A percentile compares a stretch with the other conserved stretches of the same genome.
These are phyloP conservation scores for Tetranychus truncatus DNA, from an alignment of 2,888 invertebrate species.

Conservation along the genomic window DNA sequence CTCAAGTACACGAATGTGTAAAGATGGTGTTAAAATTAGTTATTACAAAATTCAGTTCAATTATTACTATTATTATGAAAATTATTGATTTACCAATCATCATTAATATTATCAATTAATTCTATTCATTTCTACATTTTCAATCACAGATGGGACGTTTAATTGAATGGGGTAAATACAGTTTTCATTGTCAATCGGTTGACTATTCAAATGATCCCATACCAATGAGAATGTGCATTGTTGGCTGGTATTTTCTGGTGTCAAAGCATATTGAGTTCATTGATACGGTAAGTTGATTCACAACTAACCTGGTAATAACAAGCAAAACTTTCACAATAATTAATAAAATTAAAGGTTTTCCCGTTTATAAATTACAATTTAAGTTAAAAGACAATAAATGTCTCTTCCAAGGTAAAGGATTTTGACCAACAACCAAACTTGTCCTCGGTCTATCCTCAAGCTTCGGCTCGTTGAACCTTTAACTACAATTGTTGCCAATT, in stretches of 20 bases:
- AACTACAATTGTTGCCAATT: background rate
- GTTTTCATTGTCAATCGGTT: slow-evolving; percentile 59
- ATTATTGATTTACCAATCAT: no score
- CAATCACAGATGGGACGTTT: slow-evolving; percentile 26
- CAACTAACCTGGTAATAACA: background rate
- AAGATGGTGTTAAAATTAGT: no score
- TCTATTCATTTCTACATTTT: background rate
- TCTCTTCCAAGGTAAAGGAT: background rate
- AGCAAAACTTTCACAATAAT: background rate
- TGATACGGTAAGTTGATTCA: slow-evolving; percentile 12
- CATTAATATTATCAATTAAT: background rate
- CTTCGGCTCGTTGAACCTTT: background rate
- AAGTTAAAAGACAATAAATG: background rate
- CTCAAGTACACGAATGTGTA: no score
- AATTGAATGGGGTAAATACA: slow-evolving; percentile 76
- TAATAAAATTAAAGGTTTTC: background rate
- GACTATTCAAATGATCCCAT: slow-evolving; percentile 42
- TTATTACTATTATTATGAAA: no score
- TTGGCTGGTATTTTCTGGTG: slow-evolving; percentile 12
- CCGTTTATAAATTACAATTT: background rate
- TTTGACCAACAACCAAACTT: background rate
- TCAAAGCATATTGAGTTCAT: slow-evolving; percentile 12
- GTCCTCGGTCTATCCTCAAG: background rate
- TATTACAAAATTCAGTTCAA: no score
- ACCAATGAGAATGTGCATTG: slow-evolving; percentile 4